These are phyloP conservation scores for Synergus umbraculus DNA, from an alignment of 2,888 invertebrate species.

Conservation along the genomic window DNA sequence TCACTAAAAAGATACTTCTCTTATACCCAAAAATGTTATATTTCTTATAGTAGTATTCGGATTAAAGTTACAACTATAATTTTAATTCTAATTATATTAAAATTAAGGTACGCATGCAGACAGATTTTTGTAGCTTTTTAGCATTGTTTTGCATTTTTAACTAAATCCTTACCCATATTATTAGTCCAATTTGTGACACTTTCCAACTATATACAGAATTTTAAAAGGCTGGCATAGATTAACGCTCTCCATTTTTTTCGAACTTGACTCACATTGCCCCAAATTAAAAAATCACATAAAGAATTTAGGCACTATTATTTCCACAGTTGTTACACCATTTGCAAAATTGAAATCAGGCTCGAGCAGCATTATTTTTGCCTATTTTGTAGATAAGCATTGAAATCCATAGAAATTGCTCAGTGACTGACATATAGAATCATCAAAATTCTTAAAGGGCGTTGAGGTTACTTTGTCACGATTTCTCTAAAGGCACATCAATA, in stretches of 20 bases:
- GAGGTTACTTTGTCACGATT: slow-evolving; percentile 16
- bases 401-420: background rate
- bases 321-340: background rate
- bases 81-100: too few relatives aligned
- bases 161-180: slow-evolving; percentile 28
- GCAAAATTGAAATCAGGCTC: background rate
- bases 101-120: background rate
- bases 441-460: slow-evolving; percentile 29
- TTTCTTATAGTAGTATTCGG: background rate
- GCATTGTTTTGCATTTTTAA: background rate
- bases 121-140: background rate
- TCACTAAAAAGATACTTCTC: slow-evolving; percentile 62
- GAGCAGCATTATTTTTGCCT: background rate
- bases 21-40: background rate
- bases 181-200: slow-evolving; percentile 27
- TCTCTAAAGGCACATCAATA: background rate
- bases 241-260: slow-evolving; percentile 20
- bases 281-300: background rate
- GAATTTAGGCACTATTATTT: background rate
- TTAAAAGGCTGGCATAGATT: background rate
- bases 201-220: background rate
- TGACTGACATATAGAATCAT: background rate
- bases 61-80: too few relatives aligned
- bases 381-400: background rate
- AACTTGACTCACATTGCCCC: slow-evolving; percentile 19